These are phyloP conservation scores for Fissipunctia ypsillon DNA, from an alignment of 2,888 invertebrate species.

Conservation along the genomic window DNA sequence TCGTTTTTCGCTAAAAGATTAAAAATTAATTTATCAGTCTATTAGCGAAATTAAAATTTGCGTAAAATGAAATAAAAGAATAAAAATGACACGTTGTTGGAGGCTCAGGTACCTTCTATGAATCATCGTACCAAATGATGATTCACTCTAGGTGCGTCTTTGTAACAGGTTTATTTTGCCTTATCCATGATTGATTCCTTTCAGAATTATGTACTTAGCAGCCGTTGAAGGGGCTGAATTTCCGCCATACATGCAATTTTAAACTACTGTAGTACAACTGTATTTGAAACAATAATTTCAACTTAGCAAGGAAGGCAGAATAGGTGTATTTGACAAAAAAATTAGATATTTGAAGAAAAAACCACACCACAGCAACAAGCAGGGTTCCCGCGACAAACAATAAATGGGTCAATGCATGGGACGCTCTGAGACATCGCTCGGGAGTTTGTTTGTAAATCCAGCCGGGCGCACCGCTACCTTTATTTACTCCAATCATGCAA, in stretches of 20 bases:
- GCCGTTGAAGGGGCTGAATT: not conserved
- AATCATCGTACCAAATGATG: no score
- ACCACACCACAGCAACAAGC: constrained; percentile 31
- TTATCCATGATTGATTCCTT: not conserved
- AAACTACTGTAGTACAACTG: not conserved
- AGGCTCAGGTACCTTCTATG: not conserved
- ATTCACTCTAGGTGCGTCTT: not conserved
- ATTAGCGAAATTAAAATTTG: constrained; percentile 61
- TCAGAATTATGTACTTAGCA: not conserved
- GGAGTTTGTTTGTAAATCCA: constrained; percentile 89
- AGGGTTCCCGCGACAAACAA: constrained; percentile 64
- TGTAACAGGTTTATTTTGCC: not conserved
- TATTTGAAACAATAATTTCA: constrained; percentile 6
- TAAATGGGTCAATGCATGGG: constrained; percentile 87
- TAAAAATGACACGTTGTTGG: constrained; percentile 3
- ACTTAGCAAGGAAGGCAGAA: not conserved
- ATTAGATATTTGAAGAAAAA: not conserved
- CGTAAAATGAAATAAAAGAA: not conserved
- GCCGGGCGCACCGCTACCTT: constrained; percentile 82
- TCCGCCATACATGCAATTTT: not conserved
- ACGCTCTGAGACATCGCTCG: constrained; percentile 86
- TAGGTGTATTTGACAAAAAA: not conserved
- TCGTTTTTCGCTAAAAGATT: constrained; percentile 58
- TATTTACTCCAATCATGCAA: constrained; percentile 89
- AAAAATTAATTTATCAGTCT: constrained; percentile 43